Base-by-base conservation (phyloP, 2,888 invertebrate species). In the Mythimna albipuncta region DNA sequence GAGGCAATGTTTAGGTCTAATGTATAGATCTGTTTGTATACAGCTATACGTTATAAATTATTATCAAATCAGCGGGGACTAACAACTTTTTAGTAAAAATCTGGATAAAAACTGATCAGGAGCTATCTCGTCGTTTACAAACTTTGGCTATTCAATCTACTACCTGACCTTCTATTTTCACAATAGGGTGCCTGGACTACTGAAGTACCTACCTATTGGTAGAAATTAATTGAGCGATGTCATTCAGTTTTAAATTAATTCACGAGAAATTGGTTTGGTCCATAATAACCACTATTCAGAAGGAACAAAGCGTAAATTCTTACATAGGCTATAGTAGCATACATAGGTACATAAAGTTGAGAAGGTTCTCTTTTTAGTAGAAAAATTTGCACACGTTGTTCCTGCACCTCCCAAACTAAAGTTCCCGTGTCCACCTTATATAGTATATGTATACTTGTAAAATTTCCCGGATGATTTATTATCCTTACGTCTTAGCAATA, bases 181-280 rank as follows among this genome's bases (percentile, higher is more conserved):
- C 21, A 79, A 79, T 82, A 79, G 64, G 78, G 79, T 82, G 68
- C 50, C 72, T 47, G 54, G 19, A 58, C 78, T 79, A 77, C 78
- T 61, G 26, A 50, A 54, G 38, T 66, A 80, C 47, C 35, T 61
- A 66, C 32, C 19, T 61, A 68, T 38, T 21, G 13, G 21, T 54
- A 69, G 13, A 69, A 65, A 80, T 57, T 38, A 73, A 38, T 66
- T 80, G 64, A 72, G 55, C 52, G 69, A 55, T 81, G 54, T 11
- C 6, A 59, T 47, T 58, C 5, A 38, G 5, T 61, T 19, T 57
- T 21, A 0, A 69, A 63, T n/a, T 16, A 63, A 62, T 65, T 11
- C 13, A 57, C 26, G 11, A 10, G 16, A 32, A 38, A 11, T 26
- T 26, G 26, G 6, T 55, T 26, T 55, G 0, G 32, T 32, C 7